phyloP scores from a whole-genome alignment of 2,797 vertebrate species.

The Toxotes lorentzi region DNA sequence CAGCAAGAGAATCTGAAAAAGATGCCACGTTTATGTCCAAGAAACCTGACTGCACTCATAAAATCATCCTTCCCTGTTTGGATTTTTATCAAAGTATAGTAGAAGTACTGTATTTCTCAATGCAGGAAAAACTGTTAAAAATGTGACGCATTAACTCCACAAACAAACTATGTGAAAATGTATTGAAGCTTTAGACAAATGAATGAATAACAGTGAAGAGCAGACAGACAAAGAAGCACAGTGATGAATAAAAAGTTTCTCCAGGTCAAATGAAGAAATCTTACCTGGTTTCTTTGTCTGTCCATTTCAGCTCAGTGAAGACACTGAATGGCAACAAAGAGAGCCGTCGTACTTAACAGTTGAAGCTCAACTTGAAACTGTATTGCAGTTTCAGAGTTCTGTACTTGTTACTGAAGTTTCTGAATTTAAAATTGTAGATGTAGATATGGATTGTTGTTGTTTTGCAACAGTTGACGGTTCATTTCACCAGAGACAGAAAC shows the following conservation, averaged over 20 bases:
- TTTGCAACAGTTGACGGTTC: not conserved
- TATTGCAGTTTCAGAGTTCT: not conserved
- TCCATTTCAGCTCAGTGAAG: not conserved
- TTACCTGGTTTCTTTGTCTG: no score
- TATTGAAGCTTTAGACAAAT: not conserved
- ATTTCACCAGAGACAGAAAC: not conserved
- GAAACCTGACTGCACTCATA: not conserved
- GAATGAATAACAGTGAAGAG: not conserved
- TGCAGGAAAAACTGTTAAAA: no score
- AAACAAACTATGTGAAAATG: not conserved
- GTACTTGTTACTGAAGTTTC: not conserved
- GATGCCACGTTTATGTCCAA: no score
- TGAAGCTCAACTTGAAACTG: not conserved
- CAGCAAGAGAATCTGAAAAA: not conserved
- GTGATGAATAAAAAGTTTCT: no score
- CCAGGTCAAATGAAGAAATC: not conserved
- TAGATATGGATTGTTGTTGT: no score
- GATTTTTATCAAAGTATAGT: not conserved
- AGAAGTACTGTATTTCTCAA: not conserved
- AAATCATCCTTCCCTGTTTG: not conserved
- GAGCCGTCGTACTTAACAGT: not conserved
- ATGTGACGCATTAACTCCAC: not conserved
- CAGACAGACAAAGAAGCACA: not conserved
- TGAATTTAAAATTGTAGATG: not conserved
- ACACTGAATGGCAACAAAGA: no score